These are phyloP conservation scores for Orycteropus afer DNA, from an alignment of 2,113 vertebrate genomes.

Conservation along the genomic window DNA sequence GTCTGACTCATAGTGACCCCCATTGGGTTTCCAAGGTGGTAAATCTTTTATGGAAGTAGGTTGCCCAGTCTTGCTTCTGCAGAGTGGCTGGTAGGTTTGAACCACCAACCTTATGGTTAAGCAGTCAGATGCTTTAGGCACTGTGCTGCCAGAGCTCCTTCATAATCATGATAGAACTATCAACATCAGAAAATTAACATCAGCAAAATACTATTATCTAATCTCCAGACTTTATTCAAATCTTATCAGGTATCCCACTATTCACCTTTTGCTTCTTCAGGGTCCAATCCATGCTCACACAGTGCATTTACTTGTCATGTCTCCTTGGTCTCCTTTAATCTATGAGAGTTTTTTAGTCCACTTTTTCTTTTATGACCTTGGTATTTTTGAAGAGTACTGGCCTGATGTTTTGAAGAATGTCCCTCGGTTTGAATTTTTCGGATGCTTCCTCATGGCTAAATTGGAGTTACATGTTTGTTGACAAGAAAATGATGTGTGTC, in stretches of 20 bases:
- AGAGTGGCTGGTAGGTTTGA: no score
- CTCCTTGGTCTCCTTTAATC: not conserved
- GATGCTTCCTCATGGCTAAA: not conserved
- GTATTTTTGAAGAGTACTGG: not conserved
- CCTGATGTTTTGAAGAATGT: conserved; percentile 12
- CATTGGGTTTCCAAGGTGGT: no score
- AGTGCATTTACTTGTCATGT: not conserved
- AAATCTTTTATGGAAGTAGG: no score
- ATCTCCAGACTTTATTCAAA: not conserved
- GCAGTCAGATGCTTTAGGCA: no score
- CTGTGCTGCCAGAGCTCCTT: no score
- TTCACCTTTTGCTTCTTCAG: not conserved
- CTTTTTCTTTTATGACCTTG: not conserved
- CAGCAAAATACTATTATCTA: not conserved
- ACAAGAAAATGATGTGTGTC: not conserved
- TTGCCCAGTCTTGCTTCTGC: no score
- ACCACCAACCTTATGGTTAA: no score
- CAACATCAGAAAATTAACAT: not conserved
- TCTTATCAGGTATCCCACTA: not conserved
- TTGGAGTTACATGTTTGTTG: not conserved
- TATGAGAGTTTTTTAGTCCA: not conserved
- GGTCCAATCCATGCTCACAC: not conserved
- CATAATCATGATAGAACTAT: not conserved
- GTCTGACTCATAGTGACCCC: no score
- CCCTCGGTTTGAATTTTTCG: not conserved